A percentile compares a stretch with the other conserved stretches of the same genome.
Evolutionary conservation across 2,888 invertebrate genomes (phyloP).

Genomic region (Eumerus sabulonum): DNA sequence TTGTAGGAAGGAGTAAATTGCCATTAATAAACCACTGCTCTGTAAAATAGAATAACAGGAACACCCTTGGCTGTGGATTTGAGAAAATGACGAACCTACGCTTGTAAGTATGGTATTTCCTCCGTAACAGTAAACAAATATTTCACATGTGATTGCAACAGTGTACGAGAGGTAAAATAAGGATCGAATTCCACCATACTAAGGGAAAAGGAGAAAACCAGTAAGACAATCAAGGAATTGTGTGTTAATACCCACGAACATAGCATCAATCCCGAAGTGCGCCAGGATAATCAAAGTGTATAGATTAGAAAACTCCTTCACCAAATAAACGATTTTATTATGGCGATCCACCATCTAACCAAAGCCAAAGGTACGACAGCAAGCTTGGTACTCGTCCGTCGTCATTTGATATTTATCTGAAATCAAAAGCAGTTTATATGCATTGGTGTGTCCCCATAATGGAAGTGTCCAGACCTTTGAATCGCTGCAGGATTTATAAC

Average conservation of each 20-base stretch:
- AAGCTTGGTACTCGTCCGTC: slow-evolving; percentile 1
- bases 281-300: slow-evolving; percentile 45
- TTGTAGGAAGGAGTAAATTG: slow-evolving; percentile 72
- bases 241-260: slow-evolving; percentile 29
- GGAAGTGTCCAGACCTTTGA: not conserved
- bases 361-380: slow-evolving; percentile 3
- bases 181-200: slow-evolving; percentile 35
- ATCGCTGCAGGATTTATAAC: slow-evolving; percentile 9
- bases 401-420: slow-evolving; percentile 6
- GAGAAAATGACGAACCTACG: too few relatives aligned
- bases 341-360: slow-evolving; percentile 37
- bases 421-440: not conserved
- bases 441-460: not conserved
- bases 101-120: slow-evolving; percentile 33
- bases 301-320: slow-evolving; percentile 19
- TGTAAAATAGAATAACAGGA: not conserved
- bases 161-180: slow-evolving; percentile 26
- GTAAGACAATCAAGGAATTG: too few relatives aligned
- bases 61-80: too few relatives aligned
- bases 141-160: slow-evolving; percentile 23
- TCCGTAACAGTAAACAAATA: slow-evolving; percentile 50
- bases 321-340: slow-evolving; percentile 39
- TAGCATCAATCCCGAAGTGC: slow-evolving; percentile 45
- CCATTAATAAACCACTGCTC: slow-evolving; percentile 38
- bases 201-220: not conserved